Conservation (phyloP, 2,113 vertebrate genomes). For the Oreocharis arfaki region DNA sequence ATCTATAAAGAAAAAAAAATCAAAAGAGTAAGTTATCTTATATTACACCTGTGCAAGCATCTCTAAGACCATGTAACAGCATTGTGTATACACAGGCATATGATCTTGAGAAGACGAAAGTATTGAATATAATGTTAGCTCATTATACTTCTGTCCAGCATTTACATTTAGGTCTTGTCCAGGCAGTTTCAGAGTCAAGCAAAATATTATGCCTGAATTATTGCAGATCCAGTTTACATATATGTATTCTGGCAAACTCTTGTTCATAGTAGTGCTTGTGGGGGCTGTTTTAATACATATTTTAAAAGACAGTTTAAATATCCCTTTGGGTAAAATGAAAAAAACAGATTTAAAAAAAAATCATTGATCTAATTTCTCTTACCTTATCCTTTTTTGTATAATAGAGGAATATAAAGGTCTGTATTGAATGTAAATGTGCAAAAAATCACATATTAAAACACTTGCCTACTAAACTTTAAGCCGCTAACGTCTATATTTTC, state of each 20-base stretch:
- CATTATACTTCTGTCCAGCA: neutral
- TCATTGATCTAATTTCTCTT: slow-evolving; percentile 13
- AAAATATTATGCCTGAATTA: neutral
- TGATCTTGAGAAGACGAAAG: neutral
- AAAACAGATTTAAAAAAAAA: slow-evolving; percentile 22
- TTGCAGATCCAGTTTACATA: neutral
- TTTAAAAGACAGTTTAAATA: slow-evolving; percentile 50
- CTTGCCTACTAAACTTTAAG: neutral
- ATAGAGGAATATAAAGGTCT: neutral
- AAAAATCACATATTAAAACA: neutral
- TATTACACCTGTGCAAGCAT: neutral
- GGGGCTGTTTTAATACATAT: neutral
- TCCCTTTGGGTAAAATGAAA: slow-evolving; percentile 19
- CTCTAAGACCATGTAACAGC: neutral
- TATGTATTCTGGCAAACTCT: neutral
- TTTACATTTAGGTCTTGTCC: neutral
- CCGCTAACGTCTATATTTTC: neutral
- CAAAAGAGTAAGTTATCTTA: neutral
- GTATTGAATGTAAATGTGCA: neutral
- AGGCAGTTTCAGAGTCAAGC: neutral
- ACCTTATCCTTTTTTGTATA: neutral
- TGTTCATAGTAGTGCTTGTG: neutral
- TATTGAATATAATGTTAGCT: neutral
- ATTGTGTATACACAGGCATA: neutral
- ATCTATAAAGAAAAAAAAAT: neutral